phyloP scores from a whole-genome alignment of 2,113 vertebrate genomes.

The Rhabdornis inornatus region DNA sequence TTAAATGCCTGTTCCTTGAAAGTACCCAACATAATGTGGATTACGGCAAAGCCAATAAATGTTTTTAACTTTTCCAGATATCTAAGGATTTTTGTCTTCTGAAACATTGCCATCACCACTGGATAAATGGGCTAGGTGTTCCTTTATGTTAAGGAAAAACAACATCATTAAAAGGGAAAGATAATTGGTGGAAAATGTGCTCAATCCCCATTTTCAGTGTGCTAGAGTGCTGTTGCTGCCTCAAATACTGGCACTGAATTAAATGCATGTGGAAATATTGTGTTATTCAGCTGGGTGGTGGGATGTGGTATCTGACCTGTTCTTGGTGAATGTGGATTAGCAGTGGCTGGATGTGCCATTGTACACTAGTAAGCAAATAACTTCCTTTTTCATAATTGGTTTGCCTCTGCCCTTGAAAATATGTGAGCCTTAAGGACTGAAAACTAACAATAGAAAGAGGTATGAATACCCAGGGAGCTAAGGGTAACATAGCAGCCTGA shows the following conservation, averaged over 20 bases:
- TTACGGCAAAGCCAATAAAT: neutral
- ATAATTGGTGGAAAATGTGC: neutral
- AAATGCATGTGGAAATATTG: neutral
- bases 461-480: constrained; percentile 7
- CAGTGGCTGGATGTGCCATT: neutral
- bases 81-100: neutral
- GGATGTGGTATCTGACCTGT: neutral
- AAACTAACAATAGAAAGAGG: constrained; percentile 7
- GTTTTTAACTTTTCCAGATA: neutral
- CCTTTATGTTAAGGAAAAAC: neutral
- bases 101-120: neutral
- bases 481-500: constrained; percentile 50
- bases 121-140: neutral
- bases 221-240: neutral
- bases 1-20: neutral
- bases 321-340: neutral
- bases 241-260: neutral
- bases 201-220: neutral
- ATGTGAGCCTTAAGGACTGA: constrained; percentile 27
- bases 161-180: neutral
- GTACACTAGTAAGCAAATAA: constrained; percentile 1
- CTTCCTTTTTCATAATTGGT: constrained; percentile 7
- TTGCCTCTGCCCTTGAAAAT: constrained; percentile 32
- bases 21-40: neutral
- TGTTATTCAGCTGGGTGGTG: neutral